A percentile compares a stretch with the other conserved stretches of the same genome.
Evolutionary conservation across 2,113 vertebrate genomes (phyloP).

Genomic region (Nothocercus julius): DNA sequence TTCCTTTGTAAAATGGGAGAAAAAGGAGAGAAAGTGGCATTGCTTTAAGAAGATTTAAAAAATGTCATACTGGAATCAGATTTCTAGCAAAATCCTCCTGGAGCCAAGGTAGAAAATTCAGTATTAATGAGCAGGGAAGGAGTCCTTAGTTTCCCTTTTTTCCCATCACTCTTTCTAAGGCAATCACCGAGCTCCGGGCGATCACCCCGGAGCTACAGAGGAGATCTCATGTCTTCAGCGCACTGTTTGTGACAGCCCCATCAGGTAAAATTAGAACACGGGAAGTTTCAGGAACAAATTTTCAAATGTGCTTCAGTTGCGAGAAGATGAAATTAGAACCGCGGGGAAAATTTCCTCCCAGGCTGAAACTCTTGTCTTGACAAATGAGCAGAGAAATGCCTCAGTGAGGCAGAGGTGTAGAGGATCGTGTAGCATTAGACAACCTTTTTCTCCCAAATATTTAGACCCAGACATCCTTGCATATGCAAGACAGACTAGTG

Average conservation of each 20-base stretch:
- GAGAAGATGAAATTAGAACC: conserved; percentile 63
- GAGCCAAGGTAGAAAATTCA: not conserved
- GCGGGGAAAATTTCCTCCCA: conserved; percentile 65
- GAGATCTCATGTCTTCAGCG: not conserved
- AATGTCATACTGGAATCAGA: not conserved
- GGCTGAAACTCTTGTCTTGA: conserved; percentile 19
- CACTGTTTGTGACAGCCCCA: not conserved
- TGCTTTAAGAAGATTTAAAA: not conserved
- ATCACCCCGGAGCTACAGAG: not conserved
- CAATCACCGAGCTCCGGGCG: not conserved
- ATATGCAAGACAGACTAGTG: not conserved
- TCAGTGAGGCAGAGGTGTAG: not conserved
- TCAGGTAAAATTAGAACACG: conserved; percentile 66
- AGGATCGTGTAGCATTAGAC: not conserved
- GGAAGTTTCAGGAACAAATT: conserved; percentile 69
- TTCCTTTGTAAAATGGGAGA: not conserved
- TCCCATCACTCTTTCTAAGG: not conserved
- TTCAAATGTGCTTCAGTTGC: conserved; percentile 26
- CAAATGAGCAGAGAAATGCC: not conserved
- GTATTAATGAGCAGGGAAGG: not conserved
- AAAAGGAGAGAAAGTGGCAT: not conserved
- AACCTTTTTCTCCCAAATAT: not conserved
- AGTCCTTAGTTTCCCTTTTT: not conserved
- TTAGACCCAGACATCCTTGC: not conserved
- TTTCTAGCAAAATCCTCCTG: not conserved